Conservation (phyloP, 2,797 vertebrate genomes). For the Pampus argenteus region DNA sequence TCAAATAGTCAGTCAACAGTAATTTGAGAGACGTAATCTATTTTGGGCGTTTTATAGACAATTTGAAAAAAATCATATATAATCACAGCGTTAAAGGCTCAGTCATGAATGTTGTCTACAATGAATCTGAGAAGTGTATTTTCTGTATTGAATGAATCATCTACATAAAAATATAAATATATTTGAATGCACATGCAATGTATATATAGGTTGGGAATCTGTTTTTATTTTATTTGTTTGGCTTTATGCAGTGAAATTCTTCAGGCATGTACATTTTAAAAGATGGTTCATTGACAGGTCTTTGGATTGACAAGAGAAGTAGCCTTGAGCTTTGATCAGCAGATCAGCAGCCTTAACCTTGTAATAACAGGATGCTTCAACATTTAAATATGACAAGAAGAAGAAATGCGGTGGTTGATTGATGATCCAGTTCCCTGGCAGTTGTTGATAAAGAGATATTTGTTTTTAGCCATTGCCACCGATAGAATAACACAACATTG, state of each 20-base stretch:
- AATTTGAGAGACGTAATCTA: background rate
- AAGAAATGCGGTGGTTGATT: slow-evolving; percentile 43
- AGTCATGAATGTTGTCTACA: background rate
- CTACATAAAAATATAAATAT: background rate
- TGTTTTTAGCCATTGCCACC: slow-evolving; percentile 37
- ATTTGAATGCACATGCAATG: background rate
- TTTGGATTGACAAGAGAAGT: slow-evolving; percentile 35
- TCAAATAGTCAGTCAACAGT: too few species aligned
- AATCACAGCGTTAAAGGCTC: background rate
- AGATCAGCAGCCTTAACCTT: slow-evolving; percentile 38
- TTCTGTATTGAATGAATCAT: background rate
- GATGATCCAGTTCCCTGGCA: slow-evolving; percentile 30
- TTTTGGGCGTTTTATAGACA: too few species aligned
- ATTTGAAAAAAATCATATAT: background rate
- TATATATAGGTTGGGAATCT: background rate
- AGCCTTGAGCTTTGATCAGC: slow-evolving; percentile 45
- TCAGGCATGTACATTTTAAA: slow-evolving; percentile 16
- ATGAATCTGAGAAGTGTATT: background rate
- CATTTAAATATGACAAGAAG: slow-evolving; percentile 50
- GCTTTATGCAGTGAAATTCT: slow-evolving; percentile 21
- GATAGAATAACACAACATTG: slow-evolving; percentile 10
- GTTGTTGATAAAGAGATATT: slow-evolving; percentile 36
- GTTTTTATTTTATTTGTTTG: slow-evolving; percentile 21
- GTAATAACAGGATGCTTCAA: slow-evolving; percentile 47
- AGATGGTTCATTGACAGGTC: slow-evolving; percentile 33